phyloP scores from a whole-genome alignment of 2,888 invertebrate species.

The Aphidius colemani region DNA sequence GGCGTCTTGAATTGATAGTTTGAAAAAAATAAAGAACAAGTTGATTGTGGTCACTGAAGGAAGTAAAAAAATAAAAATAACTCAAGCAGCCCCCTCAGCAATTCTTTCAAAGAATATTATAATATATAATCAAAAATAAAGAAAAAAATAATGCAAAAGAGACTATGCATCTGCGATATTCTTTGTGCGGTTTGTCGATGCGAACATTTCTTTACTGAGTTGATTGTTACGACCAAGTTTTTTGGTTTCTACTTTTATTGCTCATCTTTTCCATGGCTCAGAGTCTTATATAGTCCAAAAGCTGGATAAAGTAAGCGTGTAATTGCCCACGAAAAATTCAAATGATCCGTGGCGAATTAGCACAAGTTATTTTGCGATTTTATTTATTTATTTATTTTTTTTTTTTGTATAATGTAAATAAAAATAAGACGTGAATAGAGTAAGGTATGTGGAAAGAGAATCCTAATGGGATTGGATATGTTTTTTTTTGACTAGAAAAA shows the following conservation, averaged over 20 bases:
- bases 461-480: no score
- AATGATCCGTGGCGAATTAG: slow-evolving; percentile 30
- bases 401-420: no score
- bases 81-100: neutral
- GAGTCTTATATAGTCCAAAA: no score
- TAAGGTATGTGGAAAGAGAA: no score
- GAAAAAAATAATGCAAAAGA: slow-evolving; percentile 29
- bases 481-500: no score
- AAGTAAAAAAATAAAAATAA: slow-evolving; percentile 7
- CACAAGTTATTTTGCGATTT: slow-evolving; percentile 12
- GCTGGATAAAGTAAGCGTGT: slow-evolving; percentile 52
- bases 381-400: neutral
- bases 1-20: slow-evolving; percentile 55
- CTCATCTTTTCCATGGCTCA: no score
- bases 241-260: no score
- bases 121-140: slow-evolving; percentile 20
- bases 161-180: slow-evolving; percentile 37
- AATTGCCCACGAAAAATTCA: slow-evolving; percentile 43
- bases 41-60: neutral
- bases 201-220: slow-evolving; percentile 27
- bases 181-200: slow-evolving; percentile 43
- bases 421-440: no score
- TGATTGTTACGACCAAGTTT: slow-evolving; percentile 34
- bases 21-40: slow-evolving; percentile 12
- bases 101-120: slow-evolving; percentile 21